Evolutionary conservation across 2,113 vertebrate genomes (phyloP).

Genomic region (Pachypanchax playfairii): DNA sequence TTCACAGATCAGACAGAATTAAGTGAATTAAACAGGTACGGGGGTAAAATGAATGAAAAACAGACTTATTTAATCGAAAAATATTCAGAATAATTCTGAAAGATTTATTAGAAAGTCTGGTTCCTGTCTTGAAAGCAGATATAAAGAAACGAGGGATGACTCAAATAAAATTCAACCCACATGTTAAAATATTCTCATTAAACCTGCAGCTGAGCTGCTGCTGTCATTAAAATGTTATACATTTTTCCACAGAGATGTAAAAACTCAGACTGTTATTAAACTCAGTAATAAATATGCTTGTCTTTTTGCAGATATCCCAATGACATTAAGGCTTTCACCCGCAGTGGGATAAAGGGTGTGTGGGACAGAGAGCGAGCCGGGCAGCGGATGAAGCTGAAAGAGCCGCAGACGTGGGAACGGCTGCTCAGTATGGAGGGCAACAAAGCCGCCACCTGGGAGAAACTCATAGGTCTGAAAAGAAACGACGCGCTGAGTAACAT

Average conservation of each 20-base stretch:
- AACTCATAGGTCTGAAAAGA: conserved; percentile 82
- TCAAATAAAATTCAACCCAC: background rate
- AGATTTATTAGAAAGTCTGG: too few species aligned
- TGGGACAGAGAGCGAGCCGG: conserved; percentile 84
- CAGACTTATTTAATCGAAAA: too few species aligned
- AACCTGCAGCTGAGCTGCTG: background rate
- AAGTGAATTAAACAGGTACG: too few species aligned
- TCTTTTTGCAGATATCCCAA: conserved; percentile 81
- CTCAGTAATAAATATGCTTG: background rate
- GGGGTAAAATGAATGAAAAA: too few species aligned
- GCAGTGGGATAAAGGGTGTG: conserved; percentile 81
- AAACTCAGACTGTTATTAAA: background rate
- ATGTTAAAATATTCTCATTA: background rate
- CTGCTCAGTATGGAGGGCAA: conserved; percentile 83
- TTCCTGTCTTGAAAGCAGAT: too few species aligned
- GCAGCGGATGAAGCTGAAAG: conserved; percentile 83
- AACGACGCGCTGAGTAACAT: background rate
- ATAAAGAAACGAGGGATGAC: too few species aligned
- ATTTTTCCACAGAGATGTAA: background rate
- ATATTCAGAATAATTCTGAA: too few species aligned
- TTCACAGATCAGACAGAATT: too few species aligned
- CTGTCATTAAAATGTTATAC: background rate
- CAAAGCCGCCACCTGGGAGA: conserved; percentile 84
- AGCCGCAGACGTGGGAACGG: conserved; percentile 86
- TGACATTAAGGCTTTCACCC: conserved; percentile 76